A percentile compares a stretch with the other conserved stretches of the same genome.
Conservation (phyloP, 2,113 vertebrate species). For the Dipodomys ordii region DNA sequence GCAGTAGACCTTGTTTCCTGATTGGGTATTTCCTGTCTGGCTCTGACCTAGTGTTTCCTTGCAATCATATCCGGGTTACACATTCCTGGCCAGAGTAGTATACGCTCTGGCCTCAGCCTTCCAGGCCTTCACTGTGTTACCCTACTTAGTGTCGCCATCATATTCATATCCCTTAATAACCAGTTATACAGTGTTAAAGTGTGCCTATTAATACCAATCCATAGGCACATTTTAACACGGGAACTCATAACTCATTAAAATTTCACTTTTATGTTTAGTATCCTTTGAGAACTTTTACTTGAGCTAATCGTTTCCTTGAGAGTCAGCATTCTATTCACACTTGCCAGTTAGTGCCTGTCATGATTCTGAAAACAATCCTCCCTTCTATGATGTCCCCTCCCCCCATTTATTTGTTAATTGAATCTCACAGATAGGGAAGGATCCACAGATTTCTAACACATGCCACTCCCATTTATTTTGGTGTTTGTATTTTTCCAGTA, state of each 20-base stretch:
- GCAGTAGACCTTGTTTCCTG: too few species aligned
- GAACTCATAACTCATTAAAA: neutral
- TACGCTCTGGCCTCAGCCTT: too few species aligned
- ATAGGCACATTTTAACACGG: neutral
- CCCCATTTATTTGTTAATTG: neutral
- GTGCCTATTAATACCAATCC: neutral
- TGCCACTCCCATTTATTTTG: neutral
- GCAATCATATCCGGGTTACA: too few species aligned
- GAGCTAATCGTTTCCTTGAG: neutral
- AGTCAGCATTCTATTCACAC: neutral
- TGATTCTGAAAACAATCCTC: neutral
- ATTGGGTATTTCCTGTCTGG: too few species aligned
- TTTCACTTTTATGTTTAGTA: neutral
- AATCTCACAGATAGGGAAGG: neutral
- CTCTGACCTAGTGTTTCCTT: too few species aligned
- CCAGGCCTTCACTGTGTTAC: too few species aligned
- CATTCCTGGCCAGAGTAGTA: too few species aligned
- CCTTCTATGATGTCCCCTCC: neutral
- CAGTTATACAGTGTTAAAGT: too few species aligned
- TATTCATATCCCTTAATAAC: too few species aligned
- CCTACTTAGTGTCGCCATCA: too few species aligned
- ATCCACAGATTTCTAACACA: neutral
- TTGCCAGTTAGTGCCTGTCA: neutral
- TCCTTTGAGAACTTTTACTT: neutral
- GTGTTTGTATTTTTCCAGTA: neutral